Conservation (phyloP, 2,113 vertebrate genomes). For the Amphiprion ocellaris region DNA sequence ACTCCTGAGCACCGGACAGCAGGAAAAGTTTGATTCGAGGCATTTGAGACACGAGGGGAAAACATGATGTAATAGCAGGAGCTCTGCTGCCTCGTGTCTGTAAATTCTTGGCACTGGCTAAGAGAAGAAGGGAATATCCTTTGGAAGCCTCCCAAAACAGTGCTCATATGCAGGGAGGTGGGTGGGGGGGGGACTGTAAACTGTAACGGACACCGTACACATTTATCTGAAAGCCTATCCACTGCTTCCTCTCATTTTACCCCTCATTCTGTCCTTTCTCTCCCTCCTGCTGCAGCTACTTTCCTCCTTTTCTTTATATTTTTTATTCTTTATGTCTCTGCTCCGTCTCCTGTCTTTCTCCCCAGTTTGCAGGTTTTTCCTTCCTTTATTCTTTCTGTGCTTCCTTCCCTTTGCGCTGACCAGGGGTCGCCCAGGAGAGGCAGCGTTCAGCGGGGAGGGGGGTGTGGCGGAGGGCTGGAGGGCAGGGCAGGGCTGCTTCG, state of each 20-base stretch:
- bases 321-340: neutral
- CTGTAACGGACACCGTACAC: conserved; percentile 61
- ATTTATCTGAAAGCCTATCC: conserved; percentile 60
- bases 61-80: conserved; percentile 72
- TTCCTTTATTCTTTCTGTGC: conserved; percentile 9
- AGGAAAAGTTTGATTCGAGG: conserved; percentile 61
- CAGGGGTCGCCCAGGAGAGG: conserved; percentile 35
- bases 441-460: conserved; percentile 5
- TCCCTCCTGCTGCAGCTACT: neutral
- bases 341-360: neutral
- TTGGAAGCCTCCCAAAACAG: conserved; percentile 69
- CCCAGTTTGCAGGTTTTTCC: neutral
- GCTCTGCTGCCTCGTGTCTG: conserved; percentile 66
- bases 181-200: conserved; percentile 20
- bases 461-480: conserved; percentile 26
- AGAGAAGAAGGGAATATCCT: conserved; percentile 71
- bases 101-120: conserved; percentile 63
- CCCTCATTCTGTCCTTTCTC: conserved; percentile 17
- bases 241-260: conserved; percentile 35
- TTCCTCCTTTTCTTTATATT: neutral
- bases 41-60: conserved; percentile 26
- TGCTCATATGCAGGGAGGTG: conserved; percentile 36
- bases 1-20: conserved; percentile 7
- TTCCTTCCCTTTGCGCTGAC: conserved; percentile 36
- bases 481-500: conserved; percentile 47